phyloP scores from a whole-genome alignment of 1,140 invertebrate genomes.

The Heliconius nattereri region DNA sequence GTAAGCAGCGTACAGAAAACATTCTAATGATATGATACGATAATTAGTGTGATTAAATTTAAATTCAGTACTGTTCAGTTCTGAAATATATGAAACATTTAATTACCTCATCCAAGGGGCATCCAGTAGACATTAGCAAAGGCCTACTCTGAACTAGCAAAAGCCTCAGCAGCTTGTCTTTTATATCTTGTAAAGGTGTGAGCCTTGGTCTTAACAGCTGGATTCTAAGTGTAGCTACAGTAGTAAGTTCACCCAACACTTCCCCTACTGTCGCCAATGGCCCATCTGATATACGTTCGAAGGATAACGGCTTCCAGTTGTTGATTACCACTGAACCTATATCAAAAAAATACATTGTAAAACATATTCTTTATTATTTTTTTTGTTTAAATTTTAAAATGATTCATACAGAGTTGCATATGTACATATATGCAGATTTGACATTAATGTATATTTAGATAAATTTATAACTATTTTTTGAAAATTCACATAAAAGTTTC shows the following conservation, averaged over 20 bases:
- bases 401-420: too few relatives aligned
- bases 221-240: constrained; percentile 94
- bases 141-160: constrained; percentile 93
- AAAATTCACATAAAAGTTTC: too few relatives aligned
- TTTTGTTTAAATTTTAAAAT: too few relatives aligned
- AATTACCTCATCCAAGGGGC: constrained; percentile 95
- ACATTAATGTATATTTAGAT: too few relatives aligned
- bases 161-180: constrained; percentile 94
- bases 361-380: not conserved
- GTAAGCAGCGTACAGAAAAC: too few relatives aligned
- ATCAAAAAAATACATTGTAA: constrained; percentile 23
- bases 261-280: constrained; percentile 93
- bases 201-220: constrained; percentile 91
- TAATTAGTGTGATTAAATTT: too few relatives aligned
- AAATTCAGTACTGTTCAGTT: too few relatives aligned
- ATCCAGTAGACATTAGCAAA: constrained; percentile 92
- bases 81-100: not conserved
- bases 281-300: constrained; percentile 94
- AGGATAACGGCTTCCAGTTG: constrained; percentile 95
- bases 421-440: too few relatives aligned
- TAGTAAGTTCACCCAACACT: constrained; percentile 94
- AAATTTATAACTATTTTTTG: too few relatives aligned
- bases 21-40: too few relatives aligned
- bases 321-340: constrained; percentile 93
- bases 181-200: constrained; percentile 91